Base-by-base conservation (phyloP, 30 jellyfish, hydroid and myxozoan species). In the Chironex yamaguchii region DNA sequence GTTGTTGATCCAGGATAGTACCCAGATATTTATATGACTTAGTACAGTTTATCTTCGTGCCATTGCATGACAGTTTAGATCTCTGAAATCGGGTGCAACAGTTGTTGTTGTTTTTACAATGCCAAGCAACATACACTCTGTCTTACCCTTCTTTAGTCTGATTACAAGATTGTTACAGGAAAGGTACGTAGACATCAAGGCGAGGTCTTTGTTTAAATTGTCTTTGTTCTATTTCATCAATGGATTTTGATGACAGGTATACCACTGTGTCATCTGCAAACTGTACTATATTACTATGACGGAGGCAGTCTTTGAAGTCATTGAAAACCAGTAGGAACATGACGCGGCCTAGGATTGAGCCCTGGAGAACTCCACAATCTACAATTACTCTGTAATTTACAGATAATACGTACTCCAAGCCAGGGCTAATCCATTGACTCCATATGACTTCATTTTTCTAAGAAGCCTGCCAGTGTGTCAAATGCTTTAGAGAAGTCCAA, bases 301-400 rank as follows among this genome's bases (percentile, higher is more conserved):
- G 74, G 29, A 84, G 81, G 70, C 90, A 84, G 81, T 84, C 73
- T 70, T 70, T 82, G 35, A 84, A 87, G 89, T 64, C 96, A 78
- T 87, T 87, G 81, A 87, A 87, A 73, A 70, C 71, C 34, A 84
- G 66, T 58, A 84, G 36, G 89, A 84, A 52, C 81, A 71, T 1
- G 65, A 84, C 34, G 36, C 83, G 94, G 66, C 94, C 89, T 34
- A 84, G 49, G 35, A 83, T 50, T 3, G 88, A 70, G 71, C 81
- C 49, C 67, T 78, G 67, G 36, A 76, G 88, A 0, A 49, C 79
- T 0, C 78, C 88, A 50, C 63, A 75, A 26, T 58, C 22, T 17
- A 75, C 62, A 75, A 62, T 50, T 75, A 76, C 62, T 9, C 6
- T 75, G 76, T 49, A 25, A 24, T 53, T 28, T 50, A 75, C 58